Percentiles rank a stretch among this genome's conserved stretches.
Conservation (phyloP, 2,888 invertebrate genomes). For the Hedya salicella region DNA sequence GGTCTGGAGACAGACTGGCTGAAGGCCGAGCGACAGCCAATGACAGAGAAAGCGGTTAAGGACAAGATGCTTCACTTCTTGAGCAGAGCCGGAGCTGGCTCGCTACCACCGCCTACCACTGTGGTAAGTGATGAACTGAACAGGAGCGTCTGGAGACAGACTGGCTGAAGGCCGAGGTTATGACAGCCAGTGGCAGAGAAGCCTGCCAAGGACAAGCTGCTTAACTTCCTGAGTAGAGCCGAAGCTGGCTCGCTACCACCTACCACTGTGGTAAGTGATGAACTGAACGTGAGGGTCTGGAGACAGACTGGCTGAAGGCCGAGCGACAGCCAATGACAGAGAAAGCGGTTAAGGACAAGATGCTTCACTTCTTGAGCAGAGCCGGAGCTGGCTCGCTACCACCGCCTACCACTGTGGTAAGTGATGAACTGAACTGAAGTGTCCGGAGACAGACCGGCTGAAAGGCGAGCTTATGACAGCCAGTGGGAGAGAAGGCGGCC, state of each 20-base stretch:
- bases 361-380: constrained; percentile 92
- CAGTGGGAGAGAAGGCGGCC: constrained; percentile 96
- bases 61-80: constrained; percentile 95
- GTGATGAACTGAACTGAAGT: background rate
- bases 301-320: constrained; percentile 92
- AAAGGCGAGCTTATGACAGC: too few species aligned
- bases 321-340: constrained; percentile 96
- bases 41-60: constrained; percentile 96
- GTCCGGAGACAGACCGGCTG: too few species aligned
- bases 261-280: constrained; percentile 11
- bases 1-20: constrained; percentile 95
- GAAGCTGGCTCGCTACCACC: constrained; percentile 85
- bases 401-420: constrained; percentile 59
- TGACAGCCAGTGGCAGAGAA: constrained; percentile 89
- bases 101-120: constrained; percentile 77
- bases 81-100: constrained; percentile 87
- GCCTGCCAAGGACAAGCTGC: constrained; percentile 95
- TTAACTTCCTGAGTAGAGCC: constrained; percentile 92
- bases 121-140: too few species aligned
- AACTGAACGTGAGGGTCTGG: too few species aligned
- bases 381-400: constrained; percentile 86
- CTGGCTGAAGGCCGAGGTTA: background rate
- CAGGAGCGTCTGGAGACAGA: too few species aligned
- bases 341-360: constrained; percentile 96
- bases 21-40: constrained; percentile 93